phyloP scores from a whole-genome alignment of 35 echinoderm and acorn worm species.

The Anneissia japonica region DNA sequence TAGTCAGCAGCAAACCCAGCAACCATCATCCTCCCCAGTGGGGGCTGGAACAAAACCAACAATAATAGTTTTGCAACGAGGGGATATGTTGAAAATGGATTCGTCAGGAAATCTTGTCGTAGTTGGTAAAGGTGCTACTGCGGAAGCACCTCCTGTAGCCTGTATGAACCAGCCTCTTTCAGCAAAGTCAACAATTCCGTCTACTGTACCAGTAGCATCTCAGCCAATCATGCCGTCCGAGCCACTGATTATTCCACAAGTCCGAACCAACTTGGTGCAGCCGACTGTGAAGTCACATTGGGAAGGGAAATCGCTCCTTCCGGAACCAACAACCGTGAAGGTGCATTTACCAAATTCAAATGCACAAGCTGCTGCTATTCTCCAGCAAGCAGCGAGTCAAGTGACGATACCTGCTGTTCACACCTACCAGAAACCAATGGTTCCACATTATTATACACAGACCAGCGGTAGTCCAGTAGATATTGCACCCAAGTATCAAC shows the following conservation, averaged over 20 bases:
- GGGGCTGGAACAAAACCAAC: neutral
- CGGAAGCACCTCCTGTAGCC: neutral
- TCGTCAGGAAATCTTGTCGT: slow-evolving; percentile 35
- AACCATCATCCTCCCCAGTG: neutral
- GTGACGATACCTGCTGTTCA: neutral
- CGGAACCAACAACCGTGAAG: neutral
- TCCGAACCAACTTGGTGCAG: neutral
- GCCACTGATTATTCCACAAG: neutral
- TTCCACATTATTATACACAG: neutral
- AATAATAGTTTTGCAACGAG: slow-evolving; percentile 37
- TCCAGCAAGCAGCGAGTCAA: neutral
- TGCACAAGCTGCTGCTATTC: neutral
- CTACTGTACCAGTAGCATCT: neutral
- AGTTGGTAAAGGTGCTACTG: neutral
- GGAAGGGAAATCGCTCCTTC: neutral
- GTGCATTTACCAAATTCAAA: neutral
- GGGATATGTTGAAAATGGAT: slow-evolving; percentile 42
- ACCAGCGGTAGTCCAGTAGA: neutral
- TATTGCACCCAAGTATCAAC: neutral
- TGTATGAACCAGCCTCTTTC: neutral
- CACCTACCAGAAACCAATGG: neutral
- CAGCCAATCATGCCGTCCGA: neutral
- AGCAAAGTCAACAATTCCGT: neutral
- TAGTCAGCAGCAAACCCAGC: neutral
- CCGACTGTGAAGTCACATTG: neutral